Percentiles rank a stretch among this genome's conserved stretches.
Evolutionary conservation across 2,797 vertebrate genomes (phyloP).

Genomic region (Thaleichthys pacificus): DNA sequence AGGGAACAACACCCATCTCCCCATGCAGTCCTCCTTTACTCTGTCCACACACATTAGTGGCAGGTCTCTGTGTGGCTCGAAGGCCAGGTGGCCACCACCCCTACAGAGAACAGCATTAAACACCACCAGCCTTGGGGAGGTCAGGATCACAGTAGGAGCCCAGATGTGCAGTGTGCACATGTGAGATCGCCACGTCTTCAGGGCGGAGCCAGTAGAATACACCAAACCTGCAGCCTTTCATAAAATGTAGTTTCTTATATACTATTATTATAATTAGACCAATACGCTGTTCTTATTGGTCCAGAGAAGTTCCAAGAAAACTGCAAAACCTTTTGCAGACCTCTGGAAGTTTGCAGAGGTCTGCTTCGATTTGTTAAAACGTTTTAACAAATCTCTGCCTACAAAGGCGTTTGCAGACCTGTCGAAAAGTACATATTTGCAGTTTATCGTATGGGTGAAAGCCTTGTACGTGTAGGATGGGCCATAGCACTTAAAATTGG

Average conservation of each 20-base stretch:
- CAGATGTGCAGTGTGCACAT: slow-evolving; percentile 31
- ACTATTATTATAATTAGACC: too few species aligned
- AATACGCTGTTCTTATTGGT: too few species aligned
- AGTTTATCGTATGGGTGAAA: neutral
- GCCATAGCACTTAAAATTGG: slow-evolving; percentile 1
- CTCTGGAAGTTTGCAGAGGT: too few species aligned
- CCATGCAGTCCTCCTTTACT: slow-evolving; percentile 22
- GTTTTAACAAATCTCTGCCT: too few species aligned
- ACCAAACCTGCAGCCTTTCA: neutral
- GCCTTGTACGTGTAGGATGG: slow-evolving; percentile 18
- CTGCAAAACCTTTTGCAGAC: too few species aligned
- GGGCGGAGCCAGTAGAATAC: slow-evolving; percentile 30
- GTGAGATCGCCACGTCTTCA: slow-evolving; percentile 36
- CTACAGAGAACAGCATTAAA: slow-evolving; percentile 29
- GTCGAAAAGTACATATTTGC: too few species aligned
- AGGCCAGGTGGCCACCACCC: slow-evolving; percentile 13
- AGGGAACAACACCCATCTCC: slow-evolving; percentile 35
- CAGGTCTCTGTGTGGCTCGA: slow-evolving; percentile 27
- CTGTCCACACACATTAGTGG: slow-evolving; percentile 26
- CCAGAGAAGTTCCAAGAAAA: too few species aligned
- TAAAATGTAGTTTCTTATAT: neutral
- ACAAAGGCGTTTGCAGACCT: too few species aligned
- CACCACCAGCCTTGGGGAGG: slow-evolving; percentile 33
- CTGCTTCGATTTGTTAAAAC: too few species aligned
- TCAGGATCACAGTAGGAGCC: slow-evolving; percentile 34